Conservation (phyloP, 2,888 invertebrate species). For the Siphonodentalium dalli region DNA sequence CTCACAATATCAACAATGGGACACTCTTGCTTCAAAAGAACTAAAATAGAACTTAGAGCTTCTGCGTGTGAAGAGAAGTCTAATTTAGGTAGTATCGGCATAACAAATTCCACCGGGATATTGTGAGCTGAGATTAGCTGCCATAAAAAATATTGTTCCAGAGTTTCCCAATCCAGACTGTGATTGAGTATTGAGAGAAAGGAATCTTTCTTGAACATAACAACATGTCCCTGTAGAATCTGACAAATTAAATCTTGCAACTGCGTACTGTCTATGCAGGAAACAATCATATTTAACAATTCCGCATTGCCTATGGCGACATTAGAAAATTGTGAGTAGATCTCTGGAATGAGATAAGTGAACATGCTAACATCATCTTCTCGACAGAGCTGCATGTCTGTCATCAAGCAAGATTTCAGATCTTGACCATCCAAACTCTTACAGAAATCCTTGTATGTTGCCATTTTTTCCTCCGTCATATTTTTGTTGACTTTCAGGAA, state of each 20-base stretch:
- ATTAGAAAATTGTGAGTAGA: conserved; percentile 86
- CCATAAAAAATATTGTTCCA: conserved; percentile 97
- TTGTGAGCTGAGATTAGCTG: conserved; percentile 93
- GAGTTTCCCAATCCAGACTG: conserved; percentile 94
- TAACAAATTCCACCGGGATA: conserved; percentile 87
- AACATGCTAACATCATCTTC: conserved; percentile 87
- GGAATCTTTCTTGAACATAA: conserved; percentile 68
- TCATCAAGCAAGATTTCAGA: conserved; percentile 70
- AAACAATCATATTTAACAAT: conserved; percentile 86
- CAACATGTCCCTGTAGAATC: conserved; percentile 83
- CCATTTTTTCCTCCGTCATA: conserved; percentile 76
- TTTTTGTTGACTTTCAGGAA: conserved; percentile 79
- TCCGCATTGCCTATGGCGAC: conserved; percentile 87
- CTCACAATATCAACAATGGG: conserved; percentile 86
- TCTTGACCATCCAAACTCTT: conserved; percentile 73
- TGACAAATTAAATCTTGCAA: conserved; percentile 89
- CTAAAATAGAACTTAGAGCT: conserved; percentile 86
- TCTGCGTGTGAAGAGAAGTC: conserved; percentile 82
- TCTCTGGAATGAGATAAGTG: conserved; percentile 90
- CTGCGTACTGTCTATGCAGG: conserved; percentile 83
- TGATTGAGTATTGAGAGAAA: conserved; percentile 68
- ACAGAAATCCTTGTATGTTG: conserved; percentile 89
- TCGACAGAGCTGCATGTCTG: conserved; percentile 85
- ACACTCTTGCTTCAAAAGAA: conserved; percentile 90
- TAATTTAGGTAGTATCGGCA: conserved; percentile 78